These are phyloP conservation scores for Catocala sponsa DNA, from an alignment of 2,888 invertebrate genomes.

Conservation along the genomic window DNA sequence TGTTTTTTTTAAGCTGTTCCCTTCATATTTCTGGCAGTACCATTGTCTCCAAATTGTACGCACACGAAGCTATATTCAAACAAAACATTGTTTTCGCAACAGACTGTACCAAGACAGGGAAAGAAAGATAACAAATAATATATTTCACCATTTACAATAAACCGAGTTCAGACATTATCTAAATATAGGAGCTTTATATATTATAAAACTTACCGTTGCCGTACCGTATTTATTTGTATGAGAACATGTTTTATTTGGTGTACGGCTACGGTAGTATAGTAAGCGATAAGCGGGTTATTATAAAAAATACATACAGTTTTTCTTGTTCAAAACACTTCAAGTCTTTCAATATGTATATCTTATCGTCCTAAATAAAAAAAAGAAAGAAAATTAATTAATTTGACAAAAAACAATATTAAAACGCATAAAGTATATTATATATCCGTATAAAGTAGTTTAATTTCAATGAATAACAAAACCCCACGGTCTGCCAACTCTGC, in stretches of 20 bases:
- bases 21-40: no score
- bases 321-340: neutral
- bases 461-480: no score
- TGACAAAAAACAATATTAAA: no score
- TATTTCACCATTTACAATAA: constrained; percentile 37
- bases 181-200: constrained; percentile 32
- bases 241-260: constrained; percentile 12
- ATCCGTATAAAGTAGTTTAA: no score
- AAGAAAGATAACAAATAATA: constrained; percentile 27
- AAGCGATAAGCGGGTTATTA: neutral
- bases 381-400: no score
- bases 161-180: constrained; percentile 27
- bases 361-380: no score
- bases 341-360: no score
- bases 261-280: constrained; percentile 7
- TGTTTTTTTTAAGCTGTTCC: no score
- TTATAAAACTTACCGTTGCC: constrained; percentile 22
- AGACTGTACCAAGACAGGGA: constrained; percentile 20
- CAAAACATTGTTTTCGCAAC: constrained; percentile 8
- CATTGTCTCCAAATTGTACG: no score
- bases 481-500: no score
- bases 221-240: constrained; percentile 28
- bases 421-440: no score
- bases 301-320: no score
- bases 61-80: neutral